Evolutionary conservation across 2,888 invertebrate genomes (phyloP).

Genomic region (Serripes groenlandicus): DNA sequence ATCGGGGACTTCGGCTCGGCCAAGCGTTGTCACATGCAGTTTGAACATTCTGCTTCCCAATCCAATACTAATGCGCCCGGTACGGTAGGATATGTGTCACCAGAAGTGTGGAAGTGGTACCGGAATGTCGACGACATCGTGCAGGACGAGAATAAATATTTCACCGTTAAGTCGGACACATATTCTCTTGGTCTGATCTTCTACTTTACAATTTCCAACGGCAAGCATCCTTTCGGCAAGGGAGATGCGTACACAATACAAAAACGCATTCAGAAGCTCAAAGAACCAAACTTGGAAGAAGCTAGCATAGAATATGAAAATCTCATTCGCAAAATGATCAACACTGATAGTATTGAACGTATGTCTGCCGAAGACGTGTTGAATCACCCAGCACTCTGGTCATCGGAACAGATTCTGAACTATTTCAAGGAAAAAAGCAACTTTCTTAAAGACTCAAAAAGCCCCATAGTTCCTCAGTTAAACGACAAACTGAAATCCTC

Average conservation of each 20-base stretch:
- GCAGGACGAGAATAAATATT: background rate
- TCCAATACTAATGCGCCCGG: background rate
- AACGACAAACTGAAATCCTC: background rate
- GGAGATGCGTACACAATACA: background rate
- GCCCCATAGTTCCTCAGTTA: background rate
- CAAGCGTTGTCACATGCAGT: background rate
- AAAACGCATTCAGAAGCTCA: background rate
- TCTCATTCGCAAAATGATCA: background rate
- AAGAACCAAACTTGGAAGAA: background rate
- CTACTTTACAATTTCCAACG: background rate
- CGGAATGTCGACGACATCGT: background rate
- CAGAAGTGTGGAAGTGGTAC: slow-evolving; percentile 16
- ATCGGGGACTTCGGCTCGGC: slow-evolving; percentile 19
- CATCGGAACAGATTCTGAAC: background rate
- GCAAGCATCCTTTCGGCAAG: slow-evolving; percentile 4
- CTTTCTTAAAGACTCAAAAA: background rate
- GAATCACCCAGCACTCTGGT: slow-evolving; percentile 8
- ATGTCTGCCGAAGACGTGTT: slow-evolving; percentile 1
- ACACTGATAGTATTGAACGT: background rate
- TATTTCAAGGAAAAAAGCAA: slow-evolving; percentile 14
- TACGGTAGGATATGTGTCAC: slow-evolving; percentile 4
- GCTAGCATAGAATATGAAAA: background rate
- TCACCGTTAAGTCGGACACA: slow-evolving; percentile 7
- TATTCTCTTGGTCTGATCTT: slow-evolving; percentile 6
- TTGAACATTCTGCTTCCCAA: background rate